Percentiles rank a stretch among this genome's conserved stretches.
Evolutionary conservation across 1,140 invertebrate genomes (phyloP).

Genomic region (Acromyrmex echinatior): DNA sequence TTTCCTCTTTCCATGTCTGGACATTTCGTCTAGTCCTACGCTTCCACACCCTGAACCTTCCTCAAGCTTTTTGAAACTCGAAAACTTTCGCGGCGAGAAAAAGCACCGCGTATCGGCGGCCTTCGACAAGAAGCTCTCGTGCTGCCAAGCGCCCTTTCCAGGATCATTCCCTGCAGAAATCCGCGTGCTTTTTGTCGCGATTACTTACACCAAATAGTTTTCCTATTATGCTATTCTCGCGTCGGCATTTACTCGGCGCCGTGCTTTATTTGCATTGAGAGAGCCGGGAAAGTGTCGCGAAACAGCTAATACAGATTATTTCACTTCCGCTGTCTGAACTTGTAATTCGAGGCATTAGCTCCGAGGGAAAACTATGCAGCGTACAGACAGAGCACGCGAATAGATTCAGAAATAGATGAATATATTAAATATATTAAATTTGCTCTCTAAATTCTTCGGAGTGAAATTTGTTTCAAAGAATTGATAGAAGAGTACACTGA

Average conservation of each 20-base stretch:
- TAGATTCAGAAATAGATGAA: background rate
- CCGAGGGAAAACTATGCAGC: background rate
- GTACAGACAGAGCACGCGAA: background rate
- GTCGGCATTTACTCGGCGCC: conserved; percentile 44
- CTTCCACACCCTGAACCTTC: conserved; percentile 64
- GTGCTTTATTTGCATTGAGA: conserved; percentile 44
- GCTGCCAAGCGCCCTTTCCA: conserved; percentile 64
- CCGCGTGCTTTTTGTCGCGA: conserved; percentile 62
- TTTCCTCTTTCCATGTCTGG: conserved; percentile 45
- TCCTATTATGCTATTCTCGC: conserved; percentile 64
- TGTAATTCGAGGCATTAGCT: conserved; percentile 9
- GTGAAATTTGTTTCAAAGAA: background rate
- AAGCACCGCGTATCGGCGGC: conserved; percentile 66
- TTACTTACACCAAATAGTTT: conserved; percentile 72
- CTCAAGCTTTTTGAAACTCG: conserved; percentile 72
- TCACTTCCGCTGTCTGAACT: conserved; percentile 25
- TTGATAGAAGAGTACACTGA: no score
- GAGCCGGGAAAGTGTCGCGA: background rate
- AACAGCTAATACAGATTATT: conserved; percentile 44
- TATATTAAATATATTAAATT: background rate
- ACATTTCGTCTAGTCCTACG: conserved; percentile 50
- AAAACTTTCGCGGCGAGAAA: conserved; percentile 73
- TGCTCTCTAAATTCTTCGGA: no score
- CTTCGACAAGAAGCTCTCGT: conserved; percentile 63
- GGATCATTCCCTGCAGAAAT: conserved; percentile 70